phyloP scores from a whole-genome alignment of 2,797 vertebrate genomes.

The Artibeus lituratus region DNA sequence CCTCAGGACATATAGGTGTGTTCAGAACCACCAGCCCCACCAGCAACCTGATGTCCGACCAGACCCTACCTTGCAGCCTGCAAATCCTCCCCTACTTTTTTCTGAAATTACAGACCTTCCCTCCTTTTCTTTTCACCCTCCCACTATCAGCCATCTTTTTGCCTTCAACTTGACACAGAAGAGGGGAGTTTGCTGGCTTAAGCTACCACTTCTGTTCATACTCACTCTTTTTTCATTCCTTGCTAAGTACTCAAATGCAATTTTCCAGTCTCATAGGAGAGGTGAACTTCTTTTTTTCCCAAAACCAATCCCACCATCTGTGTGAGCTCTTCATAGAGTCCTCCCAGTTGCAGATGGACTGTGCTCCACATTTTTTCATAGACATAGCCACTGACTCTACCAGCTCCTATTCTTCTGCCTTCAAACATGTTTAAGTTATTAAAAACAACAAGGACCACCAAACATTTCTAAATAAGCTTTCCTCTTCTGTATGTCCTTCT shows the following conservation, averaged over 20 bases:
- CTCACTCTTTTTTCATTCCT: background rate
- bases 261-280: background rate
- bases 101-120: background rate
- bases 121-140: background rate
- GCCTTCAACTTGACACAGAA: background rate
- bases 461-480: background rate
- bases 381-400: background rate
- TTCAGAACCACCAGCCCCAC: background rate
- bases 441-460: background rate
- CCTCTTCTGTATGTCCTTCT: background rate
- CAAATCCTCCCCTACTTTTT: background rate
- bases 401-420: background rate
- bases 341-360: background rate
- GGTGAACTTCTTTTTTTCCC: background rate
- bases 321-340: background rate
- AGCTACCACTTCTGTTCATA: background rate
- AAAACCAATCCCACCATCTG: background rate
- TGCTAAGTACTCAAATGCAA: background rate
- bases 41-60: fast-evolving
- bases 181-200: background rate
- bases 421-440: background rate
- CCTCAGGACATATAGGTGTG: fast-evolving
- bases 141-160: background rate
- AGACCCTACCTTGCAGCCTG: background rate
- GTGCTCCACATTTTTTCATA: background rate